Evolutionary conservation across 2,888 invertebrate species (phyloP).

Genomic region (Rugalucina vietnamica): DNA sequence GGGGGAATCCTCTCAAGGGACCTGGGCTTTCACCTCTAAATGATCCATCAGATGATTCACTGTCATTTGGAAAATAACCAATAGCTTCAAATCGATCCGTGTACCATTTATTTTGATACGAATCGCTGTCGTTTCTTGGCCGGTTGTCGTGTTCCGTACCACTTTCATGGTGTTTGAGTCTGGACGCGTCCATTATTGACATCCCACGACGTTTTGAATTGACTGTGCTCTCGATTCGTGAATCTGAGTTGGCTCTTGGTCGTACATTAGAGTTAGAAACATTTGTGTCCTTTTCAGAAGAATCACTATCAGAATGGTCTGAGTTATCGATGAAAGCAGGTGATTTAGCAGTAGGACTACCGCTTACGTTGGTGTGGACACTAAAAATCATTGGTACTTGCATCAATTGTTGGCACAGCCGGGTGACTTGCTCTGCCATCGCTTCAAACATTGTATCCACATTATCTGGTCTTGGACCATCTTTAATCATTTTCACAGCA

Average conservation of each 20-base stretch:
- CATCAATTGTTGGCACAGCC: conserved; percentile 42
- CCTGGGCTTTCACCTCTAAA: not conserved
- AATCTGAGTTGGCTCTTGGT: not conserved
- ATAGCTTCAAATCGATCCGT: not conserved
- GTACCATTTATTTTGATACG: not conserved
- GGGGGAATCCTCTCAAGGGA: not conserved
- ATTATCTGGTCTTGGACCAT: not conserved
- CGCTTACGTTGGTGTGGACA: not conserved
- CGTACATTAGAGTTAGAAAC: not conserved
- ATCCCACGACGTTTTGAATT: too few relatives aligned
- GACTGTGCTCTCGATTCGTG: not conserved
- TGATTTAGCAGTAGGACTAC: not conserved
- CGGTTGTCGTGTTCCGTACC: not conserved
- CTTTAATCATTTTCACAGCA: conserved; percentile 12
- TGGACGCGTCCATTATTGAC: too few relatives aligned
- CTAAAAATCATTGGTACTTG: conserved; percentile 32
- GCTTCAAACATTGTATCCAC: not conserved
- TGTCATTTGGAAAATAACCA: not conserved
- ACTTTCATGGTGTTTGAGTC: too few relatives aligned
- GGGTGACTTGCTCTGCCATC: conserved; percentile 37
- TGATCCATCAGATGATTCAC: conserved; percentile 2
- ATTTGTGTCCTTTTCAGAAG: not conserved
- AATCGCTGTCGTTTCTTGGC: not conserved
- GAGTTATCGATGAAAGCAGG: not conserved
- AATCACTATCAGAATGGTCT: not conserved